Conservation (phyloP, 2,888 invertebrate genomes). For the Drosophila austrosaltans region DNA sequence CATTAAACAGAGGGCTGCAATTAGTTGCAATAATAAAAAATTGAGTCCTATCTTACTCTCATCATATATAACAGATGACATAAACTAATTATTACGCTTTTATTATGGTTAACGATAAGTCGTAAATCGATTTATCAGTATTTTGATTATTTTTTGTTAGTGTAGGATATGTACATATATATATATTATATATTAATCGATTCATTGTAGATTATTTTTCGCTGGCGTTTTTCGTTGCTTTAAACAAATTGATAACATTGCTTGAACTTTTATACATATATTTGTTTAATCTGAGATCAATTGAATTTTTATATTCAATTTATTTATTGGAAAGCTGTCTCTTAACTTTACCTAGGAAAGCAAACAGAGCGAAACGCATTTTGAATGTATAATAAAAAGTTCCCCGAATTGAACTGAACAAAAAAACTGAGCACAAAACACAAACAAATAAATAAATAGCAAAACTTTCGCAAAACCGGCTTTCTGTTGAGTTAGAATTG, state of each 20-base stretch:
- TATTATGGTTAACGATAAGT: no score
- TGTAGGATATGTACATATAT: background rate
- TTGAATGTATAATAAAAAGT: conserved; percentile 56
- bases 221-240: background rate
- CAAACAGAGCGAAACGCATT: conserved; percentile 79
- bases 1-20: conserved; percentile 70
- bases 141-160: no score
- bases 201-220: background rate
- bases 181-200: background rate
- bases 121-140: no score
- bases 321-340: background rate
- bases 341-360: conserved; percentile 64
- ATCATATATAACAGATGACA: no score
- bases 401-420: conserved; percentile 33
- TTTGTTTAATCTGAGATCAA: background rate
- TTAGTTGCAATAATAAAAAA: background rate
- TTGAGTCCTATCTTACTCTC: no score
- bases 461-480: conserved; percentile 55
- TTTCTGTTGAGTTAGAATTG: conserved; percentile 57
- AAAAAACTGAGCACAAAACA: conserved; percentile 18
- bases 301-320: background rate
- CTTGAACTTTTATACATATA: background rate
- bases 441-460: conserved; percentile 1
- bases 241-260: conserved; percentile 2
- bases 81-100: no score